Base-by-base conservation (phyloP, 2,797 vertebrate genomes). In the Fistularia commersonii region DNA sequence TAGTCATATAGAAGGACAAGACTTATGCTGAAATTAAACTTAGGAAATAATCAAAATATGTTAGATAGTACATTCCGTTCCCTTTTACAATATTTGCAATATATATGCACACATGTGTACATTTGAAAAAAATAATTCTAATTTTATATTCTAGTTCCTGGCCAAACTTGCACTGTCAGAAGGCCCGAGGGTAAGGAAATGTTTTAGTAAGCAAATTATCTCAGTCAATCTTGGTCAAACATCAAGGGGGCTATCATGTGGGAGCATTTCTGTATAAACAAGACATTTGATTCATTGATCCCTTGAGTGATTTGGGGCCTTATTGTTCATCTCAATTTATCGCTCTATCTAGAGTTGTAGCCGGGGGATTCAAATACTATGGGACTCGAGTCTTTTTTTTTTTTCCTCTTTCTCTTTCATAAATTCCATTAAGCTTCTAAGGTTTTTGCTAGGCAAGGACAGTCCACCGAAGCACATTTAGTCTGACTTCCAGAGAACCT, bases 261-360 rank as follows among this genome's bases (percentile, higher is more conserved):
- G 59, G 67, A 69, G 37, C 52, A 76, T 76, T 79, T 44, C 64
- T 8, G 54, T 63, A 72, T 81, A 79, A 83, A 85, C 77, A 82
- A 74, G 69, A 62, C 64, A 15, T 79, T 79, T 57, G 51, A 77
- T 69, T 69, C 55, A 53, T 50, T 50, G 64, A 66, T 74, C 72
- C 70, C 15, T 6, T 42, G 58, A 69, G 60, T 67, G 72, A 74
- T 81, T 79, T 55, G 41, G 14, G 48, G 49, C 45, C 51, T 46
- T 53, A 48, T 84, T 84, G 68, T 86, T 74, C 66, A 69, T 52
- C 72, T 67, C 72, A 83, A 82, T 85, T 79, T 70, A 80, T 85
- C 79, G 72, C 78, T 81, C 88, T 81, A 76, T 76, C 60, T 70
- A 8, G 51, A 53, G 51, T 53, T 82, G 64, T 67, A 57, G 58